phyloP scores from a whole-genome alignment of 2,888 invertebrate genomes.

The Bombyx huttoni region DNA sequence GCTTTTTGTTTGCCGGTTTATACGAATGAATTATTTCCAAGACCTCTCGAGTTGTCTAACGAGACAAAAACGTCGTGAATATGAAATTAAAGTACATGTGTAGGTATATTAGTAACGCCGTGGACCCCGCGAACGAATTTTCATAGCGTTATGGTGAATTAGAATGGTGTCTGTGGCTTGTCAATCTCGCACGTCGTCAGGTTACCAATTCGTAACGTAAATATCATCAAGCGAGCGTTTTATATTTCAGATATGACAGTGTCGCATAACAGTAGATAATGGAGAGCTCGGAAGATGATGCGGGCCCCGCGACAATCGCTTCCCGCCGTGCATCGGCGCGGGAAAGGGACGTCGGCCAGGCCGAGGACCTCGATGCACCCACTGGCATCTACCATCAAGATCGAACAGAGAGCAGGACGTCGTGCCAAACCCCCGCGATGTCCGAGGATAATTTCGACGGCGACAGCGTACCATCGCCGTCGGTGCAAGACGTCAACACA shows the following conservation, averaged over 20 bases:
- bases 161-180: slow-evolving; percentile 71
- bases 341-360: slow-evolving; percentile 60
- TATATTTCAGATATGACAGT: slow-evolving; percentile 70
- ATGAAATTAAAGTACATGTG: slow-evolving; percentile 71
- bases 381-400: slow-evolving; percentile 47
- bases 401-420: slow-evolving; percentile 37
- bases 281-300: slow-evolving; percentile 72
- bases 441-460: slow-evolving; percentile 62
- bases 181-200: slow-evolving; percentile 70
- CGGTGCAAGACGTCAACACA: slow-evolving; percentile 57
- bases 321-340: slow-evolving; percentile 70
- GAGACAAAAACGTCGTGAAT: slow-evolving; percentile 63
- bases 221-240: slow-evolving; percentile 65
- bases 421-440: slow-evolving; percentile 50
- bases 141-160: slow-evolving; percentile 71
- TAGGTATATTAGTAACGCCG: slow-evolving; percentile 65
- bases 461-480: slow-evolving; percentile 62
- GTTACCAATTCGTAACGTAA: slow-evolving; percentile 67
- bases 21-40: slow-evolving; percentile 63
- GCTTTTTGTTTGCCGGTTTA: slow-evolving; percentile 75
- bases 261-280: slow-evolving; percentile 70
- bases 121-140: slow-evolving; percentile 63
- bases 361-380: slow-evolving; percentile 49
- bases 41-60: slow-evolving; percentile 48
- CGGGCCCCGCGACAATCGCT: slow-evolving; percentile 67